Evolutionary conservation across 2,797 vertebrate genomes (phyloP).

Genomic region (Acanthurus tractus): DNA sequence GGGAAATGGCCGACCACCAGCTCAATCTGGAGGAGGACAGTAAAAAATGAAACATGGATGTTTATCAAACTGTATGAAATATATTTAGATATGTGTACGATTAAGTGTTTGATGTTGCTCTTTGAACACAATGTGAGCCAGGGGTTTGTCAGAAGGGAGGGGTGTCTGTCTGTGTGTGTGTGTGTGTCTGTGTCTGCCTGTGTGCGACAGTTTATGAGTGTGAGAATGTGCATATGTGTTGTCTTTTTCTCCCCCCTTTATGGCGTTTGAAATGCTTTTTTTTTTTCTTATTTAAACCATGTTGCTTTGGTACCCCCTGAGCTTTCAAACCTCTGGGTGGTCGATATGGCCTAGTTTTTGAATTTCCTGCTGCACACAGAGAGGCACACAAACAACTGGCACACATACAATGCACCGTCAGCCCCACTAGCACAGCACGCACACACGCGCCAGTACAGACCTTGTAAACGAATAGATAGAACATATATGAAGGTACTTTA

Average conservation of each 20-base stretch:
- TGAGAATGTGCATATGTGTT: constrained; percentile 44
- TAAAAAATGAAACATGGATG: constrained; percentile 66
- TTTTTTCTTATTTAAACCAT: constrained; percentile 76
- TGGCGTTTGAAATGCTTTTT: constrained; percentile 67
- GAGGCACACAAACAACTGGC: constrained; percentile 77
- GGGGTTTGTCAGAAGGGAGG: constrained; percentile 54
- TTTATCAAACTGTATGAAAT: constrained; percentile 69
- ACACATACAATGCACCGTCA: constrained; percentile 74
- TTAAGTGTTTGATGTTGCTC: constrained; percentile 71
- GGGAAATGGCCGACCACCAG: constrained; percentile 62
- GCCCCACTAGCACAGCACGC: constrained; percentile 42
- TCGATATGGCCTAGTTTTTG: constrained; percentile 86
- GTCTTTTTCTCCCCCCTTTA: constrained; percentile 49
- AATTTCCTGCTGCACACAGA: constrained; percentile 79
- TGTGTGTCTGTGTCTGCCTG: constrained; percentile 7
- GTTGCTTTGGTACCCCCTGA: constrained; percentile 80
- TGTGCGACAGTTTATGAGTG: constrained; percentile 1
- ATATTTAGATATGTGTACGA: constrained; percentile 71
- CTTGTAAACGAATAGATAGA: constrained; percentile 59
- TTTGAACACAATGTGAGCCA: constrained; percentile 65
- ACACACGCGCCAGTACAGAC: constrained; percentile 28
- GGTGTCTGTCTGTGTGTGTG: constrained; percentile 21
- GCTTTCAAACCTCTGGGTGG: constrained; percentile 85
- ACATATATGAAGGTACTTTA: constrained; percentile 66
- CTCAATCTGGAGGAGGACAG: constrained; percentile 31